A percentile compares a stretch with the other conserved stretches of the same genome.
phyloP scores from a whole-genome alignment of 2,797 vertebrate genomes.

The Perodicticus potto region DNA sequence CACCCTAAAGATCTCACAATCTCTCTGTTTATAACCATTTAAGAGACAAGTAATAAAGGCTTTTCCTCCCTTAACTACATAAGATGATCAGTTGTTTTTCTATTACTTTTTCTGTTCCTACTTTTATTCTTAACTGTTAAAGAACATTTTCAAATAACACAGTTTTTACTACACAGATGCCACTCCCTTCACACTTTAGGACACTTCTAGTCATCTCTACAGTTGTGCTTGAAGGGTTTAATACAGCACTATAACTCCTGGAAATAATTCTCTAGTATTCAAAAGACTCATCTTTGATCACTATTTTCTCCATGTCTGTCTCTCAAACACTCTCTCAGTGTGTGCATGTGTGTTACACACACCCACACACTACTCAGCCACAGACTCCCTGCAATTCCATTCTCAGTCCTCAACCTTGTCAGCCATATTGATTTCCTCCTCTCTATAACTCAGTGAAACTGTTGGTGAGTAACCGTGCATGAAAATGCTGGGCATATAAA shows the following conservation, averaged over 20 bases:
- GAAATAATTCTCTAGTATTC: background rate
- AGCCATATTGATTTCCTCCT: background rate
- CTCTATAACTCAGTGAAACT: background rate
- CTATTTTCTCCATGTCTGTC: background rate
- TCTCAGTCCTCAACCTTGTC: background rate
- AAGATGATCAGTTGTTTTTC: background rate
- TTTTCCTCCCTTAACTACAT: background rate
- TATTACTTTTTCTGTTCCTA: constrained; percentile 7
- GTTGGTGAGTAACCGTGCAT: background rate
- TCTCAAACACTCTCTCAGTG: background rate
- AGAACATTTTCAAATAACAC: constrained; percentile 2
- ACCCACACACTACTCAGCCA: background rate
- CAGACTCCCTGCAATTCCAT: background rate
- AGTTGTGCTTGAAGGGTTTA: background rate
- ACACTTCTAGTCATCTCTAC: background rate
- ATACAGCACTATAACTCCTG: background rate
- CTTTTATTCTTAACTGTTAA: constrained; percentile 2
- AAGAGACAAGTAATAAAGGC: background rate
- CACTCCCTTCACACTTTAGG: background rate
- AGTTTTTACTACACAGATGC: background rate
- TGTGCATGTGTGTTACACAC: background rate
- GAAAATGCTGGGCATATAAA: background rate
- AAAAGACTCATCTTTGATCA: background rate
- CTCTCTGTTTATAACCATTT: background rate
- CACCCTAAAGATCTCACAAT: background rate